phyloP scores from a whole-genome alignment of 2,797 vertebrate species.

The Gymnothorax javanicus region DNA sequence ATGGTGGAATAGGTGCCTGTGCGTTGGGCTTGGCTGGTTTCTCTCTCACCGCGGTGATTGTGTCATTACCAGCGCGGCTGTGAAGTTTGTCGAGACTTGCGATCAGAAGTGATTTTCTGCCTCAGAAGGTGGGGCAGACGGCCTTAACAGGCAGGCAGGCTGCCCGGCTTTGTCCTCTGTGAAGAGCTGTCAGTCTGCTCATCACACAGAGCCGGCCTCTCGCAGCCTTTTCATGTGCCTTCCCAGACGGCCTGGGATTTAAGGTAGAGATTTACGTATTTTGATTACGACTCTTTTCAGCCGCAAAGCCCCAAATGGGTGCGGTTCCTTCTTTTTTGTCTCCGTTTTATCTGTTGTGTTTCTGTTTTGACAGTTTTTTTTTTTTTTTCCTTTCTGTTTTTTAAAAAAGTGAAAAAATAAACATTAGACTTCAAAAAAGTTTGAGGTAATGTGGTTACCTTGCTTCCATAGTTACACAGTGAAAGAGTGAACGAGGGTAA shows the following conservation, averaged over 20 bases:
- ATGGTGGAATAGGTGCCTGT: neutral
- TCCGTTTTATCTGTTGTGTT: neutral
- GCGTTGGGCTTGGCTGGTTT: neutral
- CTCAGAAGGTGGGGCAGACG: neutral
- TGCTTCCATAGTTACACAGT: neutral
- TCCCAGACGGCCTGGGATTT: neutral
- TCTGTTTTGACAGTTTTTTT: conserved; percentile 9
- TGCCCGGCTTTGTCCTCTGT: conserved; percentile 26
- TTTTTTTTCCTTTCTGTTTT: neutral
- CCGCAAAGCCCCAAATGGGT: neutral
- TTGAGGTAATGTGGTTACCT: neutral
- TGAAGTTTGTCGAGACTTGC: neutral
- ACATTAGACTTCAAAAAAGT: neutral
- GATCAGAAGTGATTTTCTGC: conserved; percentile 12
- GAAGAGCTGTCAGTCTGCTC: conserved; percentile 31
- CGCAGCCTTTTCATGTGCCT: conserved; percentile 3
- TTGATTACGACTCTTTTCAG: conserved; percentile 13
- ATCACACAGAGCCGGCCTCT: conserved; percentile 14
- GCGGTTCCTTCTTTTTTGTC: neutral
- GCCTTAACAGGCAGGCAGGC: conserved; percentile 2
- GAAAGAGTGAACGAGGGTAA: neutral
- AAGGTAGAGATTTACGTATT: conserved; percentile 19
- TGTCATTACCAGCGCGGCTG: neutral
- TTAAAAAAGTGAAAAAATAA: conserved; percentile 3
- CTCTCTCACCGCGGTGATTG: neutral